Conservation (phyloP, 2,113 vertebrate species). For the Oreotragus oreotragus region DNA sequence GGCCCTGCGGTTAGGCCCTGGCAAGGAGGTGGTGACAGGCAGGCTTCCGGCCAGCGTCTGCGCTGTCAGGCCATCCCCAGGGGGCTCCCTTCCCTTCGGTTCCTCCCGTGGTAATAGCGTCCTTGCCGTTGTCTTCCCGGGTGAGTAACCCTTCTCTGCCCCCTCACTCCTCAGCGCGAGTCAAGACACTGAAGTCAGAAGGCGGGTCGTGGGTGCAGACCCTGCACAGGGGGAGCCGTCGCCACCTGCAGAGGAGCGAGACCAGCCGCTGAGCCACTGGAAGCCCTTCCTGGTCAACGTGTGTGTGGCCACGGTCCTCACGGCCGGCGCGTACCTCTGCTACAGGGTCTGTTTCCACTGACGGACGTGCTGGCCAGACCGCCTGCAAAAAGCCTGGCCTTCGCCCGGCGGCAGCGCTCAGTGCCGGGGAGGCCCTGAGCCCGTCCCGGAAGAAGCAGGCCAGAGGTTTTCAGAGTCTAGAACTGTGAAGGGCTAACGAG, state of each 20-base stretch:
- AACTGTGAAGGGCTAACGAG: slow-evolving; percentile 79
- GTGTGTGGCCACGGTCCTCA: slow-evolving; percentile 90
- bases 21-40: not conserved
- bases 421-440: slow-evolving; percentile 67
- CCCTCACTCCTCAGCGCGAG: slow-evolving; percentile 62
- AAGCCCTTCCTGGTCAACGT: slow-evolving; percentile 89
- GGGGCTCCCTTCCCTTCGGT: not conserved
- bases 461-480: slow-evolving; percentile 70
- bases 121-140: not conserved
- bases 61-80: accelerated
- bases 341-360: slow-evolving; percentile 94
- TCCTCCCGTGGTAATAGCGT: accelerated
- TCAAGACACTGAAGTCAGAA: slow-evolving; percentile 82
- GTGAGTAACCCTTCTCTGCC: not conserved
- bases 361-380: slow-evolving; percentile 53
- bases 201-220: slow-evolving; percentile 70
- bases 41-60: not conserved
- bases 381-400: slow-evolving; percentile 45
- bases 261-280: slow-evolving; percentile 80
- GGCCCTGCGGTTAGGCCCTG: not conserved
- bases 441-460: slow-evolving; percentile 65
- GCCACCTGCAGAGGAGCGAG: slow-evolving; percentile 61
- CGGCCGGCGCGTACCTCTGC: slow-evolving; percentile 91
- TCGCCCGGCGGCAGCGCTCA: slow-evolving; percentile 50
- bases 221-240: slow-evolving; percentile 64